These are phyloP conservation scores for Spodoptera exigua DNA, from an alignment of 2,888 invertebrate species.

Conservation along the genomic window DNA sequence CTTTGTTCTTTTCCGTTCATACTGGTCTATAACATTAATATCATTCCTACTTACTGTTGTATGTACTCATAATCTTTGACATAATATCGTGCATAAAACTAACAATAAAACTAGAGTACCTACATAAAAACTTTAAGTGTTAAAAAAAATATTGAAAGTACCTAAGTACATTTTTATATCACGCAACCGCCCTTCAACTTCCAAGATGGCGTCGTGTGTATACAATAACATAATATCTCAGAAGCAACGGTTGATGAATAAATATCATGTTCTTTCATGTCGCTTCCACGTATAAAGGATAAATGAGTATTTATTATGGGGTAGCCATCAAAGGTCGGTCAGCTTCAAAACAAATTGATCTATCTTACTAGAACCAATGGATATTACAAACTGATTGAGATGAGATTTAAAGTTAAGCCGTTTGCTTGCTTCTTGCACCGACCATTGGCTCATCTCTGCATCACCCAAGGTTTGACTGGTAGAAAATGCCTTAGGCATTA, in stretches of 20 bases:
- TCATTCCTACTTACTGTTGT: too few relatives aligned
- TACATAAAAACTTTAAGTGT: too few relatives aligned
- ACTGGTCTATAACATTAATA: too few relatives aligned
- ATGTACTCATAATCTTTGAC: too few relatives aligned
- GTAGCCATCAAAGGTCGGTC: constrained; percentile 61
- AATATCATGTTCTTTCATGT: constrained; percentile 53
- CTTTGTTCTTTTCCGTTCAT: too few relatives aligned
- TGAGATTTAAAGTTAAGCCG: too few relatives aligned
- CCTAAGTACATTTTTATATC: constrained; percentile 12
- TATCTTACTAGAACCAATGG: constrained; percentile 30
- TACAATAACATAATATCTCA: constrained; percentile 29
- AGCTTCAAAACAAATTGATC: constrained; percentile 60
- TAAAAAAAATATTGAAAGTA: constrained; percentile 1
- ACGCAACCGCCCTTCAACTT: constrained; percentile 22
- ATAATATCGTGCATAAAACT: too few relatives aligned
- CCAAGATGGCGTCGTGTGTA: constrained; percentile 24
- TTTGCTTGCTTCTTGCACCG: too few relatives aligned
- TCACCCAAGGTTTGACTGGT: too few relatives aligned
- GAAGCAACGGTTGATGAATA: constrained; percentile 47
- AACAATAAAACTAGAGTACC: too few relatives aligned
- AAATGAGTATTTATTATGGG: constrained; percentile 60
- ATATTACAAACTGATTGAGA: constrained; percentile 25
- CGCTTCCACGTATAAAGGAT: constrained; percentile 50
- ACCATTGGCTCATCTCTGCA: too few relatives aligned
- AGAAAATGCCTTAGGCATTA: too few relatives aligned